A percentile compares a stretch with the other conserved stretches of the same genome.
Evolutionary conservation across 2,113 vertebrate species (phyloP).

Genomic region (Anarrhichthys ocellatus): DNA sequence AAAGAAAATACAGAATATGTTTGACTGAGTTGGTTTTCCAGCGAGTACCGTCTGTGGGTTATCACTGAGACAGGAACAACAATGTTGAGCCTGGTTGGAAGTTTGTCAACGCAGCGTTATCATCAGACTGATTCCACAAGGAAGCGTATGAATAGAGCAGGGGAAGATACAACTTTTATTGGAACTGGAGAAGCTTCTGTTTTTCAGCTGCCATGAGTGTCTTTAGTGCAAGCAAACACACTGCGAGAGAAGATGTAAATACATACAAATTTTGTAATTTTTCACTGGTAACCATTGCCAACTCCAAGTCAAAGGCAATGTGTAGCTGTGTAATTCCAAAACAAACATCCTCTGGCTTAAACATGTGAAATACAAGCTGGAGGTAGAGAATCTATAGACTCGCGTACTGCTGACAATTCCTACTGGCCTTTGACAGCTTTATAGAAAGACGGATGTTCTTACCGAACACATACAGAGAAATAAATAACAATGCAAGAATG

Average conservation of each 20-base stretch:
- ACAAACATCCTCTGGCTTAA: slow-evolving; percentile 42
- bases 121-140: neutral
- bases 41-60: neutral
- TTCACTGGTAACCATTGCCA: neutral
- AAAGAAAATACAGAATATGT: slow-evolving; percentile 53
- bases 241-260: slow-evolving; percentile 3
- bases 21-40: slow-evolving; percentile 25
- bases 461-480: neutral
- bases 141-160: neutral
- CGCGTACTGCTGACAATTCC: neutral
- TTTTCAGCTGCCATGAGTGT: neutral
- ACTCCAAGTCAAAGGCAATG: neutral
- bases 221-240: neutral
- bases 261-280: neutral
- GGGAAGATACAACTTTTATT: neutral
- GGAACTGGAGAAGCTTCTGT: neutral
- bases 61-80: slow-evolving; percentile 43
- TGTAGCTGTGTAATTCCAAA: slow-evolving; percentile 35
- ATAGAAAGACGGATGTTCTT: slow-evolving; percentile 23
- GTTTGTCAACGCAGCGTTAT: slow-evolving; percentile 7
- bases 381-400: slow-evolving; percentile 46
- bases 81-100: slow-evolving; percentile 3
- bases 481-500: neutral
- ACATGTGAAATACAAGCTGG: slow-evolving; percentile 60
- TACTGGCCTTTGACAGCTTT: slow-evolving; percentile 16